A percentile compares a stretch with the other conserved stretches of the same genome.
Evolutionary conservation across 1,140 invertebrate species (phyloP).

Genomic region (Acyrthosiphon pisum): DNA sequence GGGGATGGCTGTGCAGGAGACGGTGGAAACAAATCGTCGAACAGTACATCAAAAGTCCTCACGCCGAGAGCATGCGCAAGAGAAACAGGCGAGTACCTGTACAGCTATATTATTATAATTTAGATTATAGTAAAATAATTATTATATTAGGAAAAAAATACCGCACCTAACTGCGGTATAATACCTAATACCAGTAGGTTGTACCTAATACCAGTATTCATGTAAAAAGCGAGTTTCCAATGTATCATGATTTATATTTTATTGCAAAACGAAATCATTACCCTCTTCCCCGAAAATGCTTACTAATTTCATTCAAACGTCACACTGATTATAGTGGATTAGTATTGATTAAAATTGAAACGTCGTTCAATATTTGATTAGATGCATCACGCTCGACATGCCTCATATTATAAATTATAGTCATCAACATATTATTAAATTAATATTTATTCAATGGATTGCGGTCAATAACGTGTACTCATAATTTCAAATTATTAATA

Average conservation of each 20-base stretch:
- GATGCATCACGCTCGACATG: neutral
- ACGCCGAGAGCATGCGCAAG: slow-evolving; percentile 93
- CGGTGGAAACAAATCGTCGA: slow-evolving; percentile 96
- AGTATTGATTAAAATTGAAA: neutral
- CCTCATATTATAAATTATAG: neutral
- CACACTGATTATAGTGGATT: neutral
- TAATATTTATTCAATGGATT: neutral
- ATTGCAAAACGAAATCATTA: neutral
- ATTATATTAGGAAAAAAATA: neutral
- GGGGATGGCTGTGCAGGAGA: slow-evolving; percentile 91
- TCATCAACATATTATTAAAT: neutral
- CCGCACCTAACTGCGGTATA: too few species aligned
- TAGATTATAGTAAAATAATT: too few species aligned
- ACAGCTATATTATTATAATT: neutral
- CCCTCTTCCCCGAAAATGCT: neutral
- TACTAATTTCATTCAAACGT: neutral
- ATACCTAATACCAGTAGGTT: too few species aligned
- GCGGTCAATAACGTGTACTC: neutral
- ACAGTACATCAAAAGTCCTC: slow-evolving; percentile 93
- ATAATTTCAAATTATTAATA: neutral
- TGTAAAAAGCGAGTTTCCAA: neutral
- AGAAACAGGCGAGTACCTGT: slow-evolving; percentile 75
- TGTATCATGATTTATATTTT: neutral
- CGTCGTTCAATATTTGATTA: neutral
- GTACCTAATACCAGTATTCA: too few species aligned